Evolutionary conservation across 2,888 invertebrate genomes (phyloP), one percentile per base, ranked within the genome.

Genomic region (Cosmia trapezina): DNA sequence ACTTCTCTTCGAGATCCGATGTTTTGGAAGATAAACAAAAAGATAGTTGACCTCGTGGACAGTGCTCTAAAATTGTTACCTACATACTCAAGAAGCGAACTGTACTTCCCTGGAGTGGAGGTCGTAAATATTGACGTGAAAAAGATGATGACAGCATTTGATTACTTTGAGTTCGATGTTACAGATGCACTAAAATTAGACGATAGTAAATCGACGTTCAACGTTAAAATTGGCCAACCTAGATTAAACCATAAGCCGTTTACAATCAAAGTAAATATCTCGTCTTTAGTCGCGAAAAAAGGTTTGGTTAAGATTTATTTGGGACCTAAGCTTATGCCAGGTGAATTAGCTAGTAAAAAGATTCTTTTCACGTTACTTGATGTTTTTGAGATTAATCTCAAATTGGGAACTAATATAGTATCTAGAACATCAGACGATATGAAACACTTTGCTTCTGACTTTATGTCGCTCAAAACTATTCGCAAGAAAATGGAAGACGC

Each of bases 241-340:
- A 97, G 98, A 86, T 93, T 98, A 68, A 98, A 97, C 90, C 97
- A 98, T 93, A 97, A 98, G 84, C 97, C 97, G 11, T 98, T 98
- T 94, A 96, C 95, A 75, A 96, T 97, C 83, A 97, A 97, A 89
- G 93, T 98, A 59, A 96, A 96, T 64, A 95, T 98, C 54, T 95
- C 96, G 28, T 97, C 97, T 43, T 96, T 97, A 59, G 96, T 97
- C 53, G 89, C 94, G 4, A 95, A 95, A 80, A 97, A 97, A 88
- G 97, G 97, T 19, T 92, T 97, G 51, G 93, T 98, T 14, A 97
- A 97, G 86, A 93, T 98, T 59, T 98, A 97, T 94, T 90, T 98
- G 53, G 98, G 97, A 73, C 98, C 98, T 6, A 98, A 97, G 93
- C 96, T 97, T 82, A 96, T 97, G 88, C 96, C 97, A 54, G 96